These are phyloP conservation scores for Osmerus mordax DNA, from an alignment of 2,113 vertebrate genomes.

Conservation along the genomic window DNA sequence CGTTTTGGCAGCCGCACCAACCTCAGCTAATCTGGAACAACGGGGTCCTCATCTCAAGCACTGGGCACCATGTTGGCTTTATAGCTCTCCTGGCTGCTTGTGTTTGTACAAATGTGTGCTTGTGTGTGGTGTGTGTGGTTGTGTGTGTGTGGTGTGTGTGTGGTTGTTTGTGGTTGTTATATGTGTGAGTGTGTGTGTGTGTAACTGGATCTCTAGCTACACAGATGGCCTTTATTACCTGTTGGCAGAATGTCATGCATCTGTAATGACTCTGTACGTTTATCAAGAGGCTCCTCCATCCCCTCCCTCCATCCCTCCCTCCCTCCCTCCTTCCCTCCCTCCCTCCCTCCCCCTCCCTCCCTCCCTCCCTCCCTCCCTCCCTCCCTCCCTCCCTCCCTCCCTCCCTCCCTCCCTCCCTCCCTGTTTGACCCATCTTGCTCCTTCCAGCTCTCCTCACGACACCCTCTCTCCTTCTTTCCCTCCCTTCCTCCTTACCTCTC, in stretches of 20 bases:
- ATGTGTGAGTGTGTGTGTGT: too few species aligned
- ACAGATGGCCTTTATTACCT: slow-evolving; percentile 27
- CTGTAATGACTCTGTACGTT: slow-evolving; percentile 22
- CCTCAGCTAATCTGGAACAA: slow-evolving; percentile 55
- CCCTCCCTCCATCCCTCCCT: too few species aligned
- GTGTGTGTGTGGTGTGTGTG: slow-evolving; percentile 13
- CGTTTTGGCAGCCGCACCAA: slow-evolving; percentile 45
- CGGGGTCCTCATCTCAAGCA: slow-evolving; percentile 50
- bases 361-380: too few species aligned
- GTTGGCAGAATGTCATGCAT: slow-evolving; percentile 17
- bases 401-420: too few species aligned
- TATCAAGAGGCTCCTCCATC: too few species aligned
- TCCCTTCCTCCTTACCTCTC: background rate
- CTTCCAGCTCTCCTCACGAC: too few species aligned
- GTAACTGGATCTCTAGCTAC: background rate
- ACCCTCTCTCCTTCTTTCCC: too few species aligned
- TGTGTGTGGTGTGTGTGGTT: slow-evolving; percentile 12
- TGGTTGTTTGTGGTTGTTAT: too few species aligned
- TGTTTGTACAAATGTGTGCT: background rate
- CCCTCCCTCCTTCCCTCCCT: too few species aligned
- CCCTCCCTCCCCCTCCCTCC: too few species aligned
- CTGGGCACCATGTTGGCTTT: slow-evolving; percentile 44
- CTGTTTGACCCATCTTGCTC: too few species aligned
- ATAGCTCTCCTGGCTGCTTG: slow-evolving; percentile 38
- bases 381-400: too few species aligned